Conservation (phyloP, 1,140 invertebrate species). For the Drosophila subobscura region DNA sequence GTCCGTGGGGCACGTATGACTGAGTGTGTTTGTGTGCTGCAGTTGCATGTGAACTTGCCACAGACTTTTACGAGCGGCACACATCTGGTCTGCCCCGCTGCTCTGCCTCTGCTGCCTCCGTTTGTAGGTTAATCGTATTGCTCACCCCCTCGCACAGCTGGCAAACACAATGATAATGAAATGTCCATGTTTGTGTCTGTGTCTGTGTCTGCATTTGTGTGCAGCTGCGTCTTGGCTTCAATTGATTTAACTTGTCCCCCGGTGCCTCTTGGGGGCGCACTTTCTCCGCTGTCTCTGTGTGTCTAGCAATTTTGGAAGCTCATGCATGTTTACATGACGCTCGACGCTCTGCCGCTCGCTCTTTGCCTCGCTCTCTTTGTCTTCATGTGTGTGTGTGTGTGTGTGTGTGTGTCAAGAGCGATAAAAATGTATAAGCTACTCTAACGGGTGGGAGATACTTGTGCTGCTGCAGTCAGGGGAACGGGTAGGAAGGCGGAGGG, state of each 20-base stretch:
- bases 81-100: constrained; percentile 20
- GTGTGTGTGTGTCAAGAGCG: constrained; percentile 23
- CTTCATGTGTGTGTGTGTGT: constrained; percentile 8
- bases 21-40: constrained; percentile 1
- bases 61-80: constrained; percentile 8
- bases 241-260: constrained; percentile 54
- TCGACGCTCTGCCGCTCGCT: no score
- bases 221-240: constrained; percentile 54
- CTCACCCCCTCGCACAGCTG: constrained; percentile 20
- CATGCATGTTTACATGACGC: constrained; percentile 47
- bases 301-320: constrained; percentile 56
- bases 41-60: constrained; percentile 20
- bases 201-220: constrained; percentile 1
- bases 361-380: not conserved
- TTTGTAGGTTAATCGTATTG: constrained; percentile 72
- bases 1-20: constrained; percentile 14
- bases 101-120: constrained; percentile 1
- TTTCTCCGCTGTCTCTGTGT: constrained; percentile 30
- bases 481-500: not conserved
- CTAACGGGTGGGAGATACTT: not conserved
- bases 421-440: constrained; percentile 64
- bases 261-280: constrained; percentile 50
- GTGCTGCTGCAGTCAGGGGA: not conserved
- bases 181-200: not conserved
- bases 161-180: constrained; percentile 44